A percentile compares a stretch with the other conserved stretches of the same genome.
These are phyloP conservation scores for Lycaena phlaeas DNA, from an alignment of 2,888 invertebrate species.

Conservation along the genomic window DNA sequence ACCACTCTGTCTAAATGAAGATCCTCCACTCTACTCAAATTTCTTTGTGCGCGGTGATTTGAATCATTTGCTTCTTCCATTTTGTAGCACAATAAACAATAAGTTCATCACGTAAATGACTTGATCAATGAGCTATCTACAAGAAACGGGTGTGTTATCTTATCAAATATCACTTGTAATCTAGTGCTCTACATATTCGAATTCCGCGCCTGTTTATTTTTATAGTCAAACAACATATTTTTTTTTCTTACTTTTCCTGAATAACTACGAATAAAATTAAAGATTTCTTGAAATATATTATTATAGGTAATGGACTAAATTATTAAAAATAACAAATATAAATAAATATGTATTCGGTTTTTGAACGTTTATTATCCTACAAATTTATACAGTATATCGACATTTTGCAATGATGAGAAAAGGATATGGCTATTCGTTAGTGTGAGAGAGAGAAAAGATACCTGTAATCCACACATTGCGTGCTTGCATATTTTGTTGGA, in stretches of 20 bases:
- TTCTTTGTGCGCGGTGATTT: constrained; percentile 26
- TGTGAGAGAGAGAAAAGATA: constrained; percentile 18
- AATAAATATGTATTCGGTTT: constrained; percentile 20
- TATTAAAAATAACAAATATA: background rate
- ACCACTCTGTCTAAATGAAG: constrained; percentile 73
- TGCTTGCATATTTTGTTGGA: background rate
- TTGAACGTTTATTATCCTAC: constrained; percentile 30
- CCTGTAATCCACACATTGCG: constrained; percentile 12
- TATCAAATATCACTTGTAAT: constrained; percentile 61
- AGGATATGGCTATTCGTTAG: constrained; percentile 1
- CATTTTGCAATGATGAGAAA: background rate
- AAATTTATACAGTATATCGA: constrained; percentile 19
- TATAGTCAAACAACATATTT: no score
- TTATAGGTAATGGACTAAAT: background rate
- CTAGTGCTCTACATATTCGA: constrained; percentile 54
- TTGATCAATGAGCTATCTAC: constrained; percentile 45
- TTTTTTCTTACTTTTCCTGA: background rate
- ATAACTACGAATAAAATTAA: no score
- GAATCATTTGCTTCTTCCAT: constrained; percentile 43
- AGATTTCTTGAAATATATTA: no score
- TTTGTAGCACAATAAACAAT: constrained; percentile 30
- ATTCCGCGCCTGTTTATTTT: constrained; percentile 38
- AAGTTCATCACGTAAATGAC: constrained; percentile 47
- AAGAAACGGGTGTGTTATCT: constrained; percentile 57
- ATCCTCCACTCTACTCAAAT: constrained; percentile 40